These are phyloP conservation scores for Cyrtonyx montezumae DNA, from an alignment of 2,113 vertebrate genomes.

Conservation along the genomic window DNA sequence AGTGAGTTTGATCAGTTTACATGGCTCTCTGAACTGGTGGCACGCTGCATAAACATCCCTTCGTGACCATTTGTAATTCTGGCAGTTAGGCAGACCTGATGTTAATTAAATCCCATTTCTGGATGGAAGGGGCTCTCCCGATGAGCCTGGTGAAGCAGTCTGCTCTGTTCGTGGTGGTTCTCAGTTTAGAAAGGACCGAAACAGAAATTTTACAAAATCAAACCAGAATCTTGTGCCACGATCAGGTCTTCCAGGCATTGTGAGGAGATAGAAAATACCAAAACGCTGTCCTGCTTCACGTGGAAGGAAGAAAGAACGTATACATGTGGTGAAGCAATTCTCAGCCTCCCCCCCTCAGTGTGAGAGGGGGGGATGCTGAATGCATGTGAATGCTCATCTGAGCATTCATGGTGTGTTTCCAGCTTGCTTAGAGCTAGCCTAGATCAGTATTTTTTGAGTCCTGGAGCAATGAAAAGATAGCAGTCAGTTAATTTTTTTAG, in stretches of 20 bases:
- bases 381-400: background rate
- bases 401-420: accelerated
- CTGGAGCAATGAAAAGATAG: background rate
- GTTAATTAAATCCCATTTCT: background rate
- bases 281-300: background rate
- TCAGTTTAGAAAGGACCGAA: background rate
- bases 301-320: background rate
- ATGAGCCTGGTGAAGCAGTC: background rate
- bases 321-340: background rate
- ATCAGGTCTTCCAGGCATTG: background rate
- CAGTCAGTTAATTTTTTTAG: background rate
- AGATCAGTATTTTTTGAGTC: background rate
- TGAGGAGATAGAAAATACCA: background rate
- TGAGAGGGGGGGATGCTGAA: too few species aligned
- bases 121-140: background rate
- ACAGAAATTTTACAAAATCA: background rate
- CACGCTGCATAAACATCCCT: background rate
- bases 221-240: background rate
- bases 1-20: background rate
- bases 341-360: background rate
- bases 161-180: background rate
- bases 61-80: background rate
- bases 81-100: background rate
- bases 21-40: background rate
- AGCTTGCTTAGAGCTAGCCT: background rate